Evolutionary conservation across 1,140 invertebrate species (phyloP).

Genomic region (Heliconius hermathena): DNA sequence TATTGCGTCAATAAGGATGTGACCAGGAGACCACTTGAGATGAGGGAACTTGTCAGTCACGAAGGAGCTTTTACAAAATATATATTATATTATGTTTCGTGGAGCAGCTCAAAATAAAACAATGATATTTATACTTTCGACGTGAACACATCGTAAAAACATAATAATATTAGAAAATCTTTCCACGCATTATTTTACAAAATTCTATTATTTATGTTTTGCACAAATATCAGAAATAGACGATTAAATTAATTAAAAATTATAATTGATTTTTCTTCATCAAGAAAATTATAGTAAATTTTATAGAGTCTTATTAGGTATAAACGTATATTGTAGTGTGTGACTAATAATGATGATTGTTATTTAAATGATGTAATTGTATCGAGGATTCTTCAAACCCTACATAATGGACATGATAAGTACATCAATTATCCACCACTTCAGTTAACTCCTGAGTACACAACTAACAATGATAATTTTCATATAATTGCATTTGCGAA

Average conservation of each 20-base stretch:
- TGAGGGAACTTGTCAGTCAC: constrained; percentile 50
- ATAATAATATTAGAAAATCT: not conserved
- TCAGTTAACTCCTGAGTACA: not conserved
- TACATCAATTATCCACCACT: constrained; percentile 17
- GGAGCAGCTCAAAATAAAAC: not conserved
- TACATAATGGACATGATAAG: not conserved
- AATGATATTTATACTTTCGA: not conserved
- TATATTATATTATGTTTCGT: not conserved
- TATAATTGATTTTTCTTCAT: not conserved
- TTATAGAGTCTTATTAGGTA: not conserved
- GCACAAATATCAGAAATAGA: not conserved
- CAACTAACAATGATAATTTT: constrained; percentile 21
- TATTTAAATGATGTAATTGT: constrained; percentile 11
- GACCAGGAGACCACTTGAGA: constrained; percentile 65
- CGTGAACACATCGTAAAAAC: not conserved
- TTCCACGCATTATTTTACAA: not conserved
- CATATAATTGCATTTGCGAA: constrained; percentile 18
- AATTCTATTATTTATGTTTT: constrained; percentile 15
- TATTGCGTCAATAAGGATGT: constrained; percentile 68
- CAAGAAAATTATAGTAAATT: not conserved
- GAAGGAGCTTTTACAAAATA: not conserved
- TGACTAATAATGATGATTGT: constrained; percentile 11
- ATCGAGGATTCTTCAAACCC: constrained; percentile 8
- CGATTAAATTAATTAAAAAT: not conserved
- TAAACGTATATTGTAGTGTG: not conserved